Conservation (phyloP, 2,113 vertebrate genomes). For the Leptobrachium ailaonicum region DNA sequence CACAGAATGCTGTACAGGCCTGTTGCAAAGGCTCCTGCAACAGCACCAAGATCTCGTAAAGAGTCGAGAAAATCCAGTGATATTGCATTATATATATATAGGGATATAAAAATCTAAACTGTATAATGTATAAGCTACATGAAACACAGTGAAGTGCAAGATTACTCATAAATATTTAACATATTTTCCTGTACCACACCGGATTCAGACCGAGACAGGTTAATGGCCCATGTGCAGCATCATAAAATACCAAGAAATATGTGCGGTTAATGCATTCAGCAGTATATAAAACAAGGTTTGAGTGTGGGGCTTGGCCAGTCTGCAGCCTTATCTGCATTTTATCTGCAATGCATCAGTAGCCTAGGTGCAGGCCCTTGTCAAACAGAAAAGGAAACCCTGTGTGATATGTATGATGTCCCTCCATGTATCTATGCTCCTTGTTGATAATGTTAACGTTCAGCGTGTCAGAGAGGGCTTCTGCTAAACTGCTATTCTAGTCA, state of each 20-base stretch:
- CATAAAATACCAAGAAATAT: not conserved
- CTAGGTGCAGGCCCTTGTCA: slow-evolving; percentile 28
- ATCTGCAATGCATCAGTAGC: slow-evolving; percentile 48
- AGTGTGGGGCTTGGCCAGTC: slow-evolving; percentile 13
- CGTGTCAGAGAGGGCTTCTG: too few species aligned
- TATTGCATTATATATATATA: not conserved
- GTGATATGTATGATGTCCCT: not conserved
- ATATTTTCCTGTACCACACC: too few species aligned
- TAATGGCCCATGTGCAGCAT: not conserved
- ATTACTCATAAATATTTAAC: too few species aligned
- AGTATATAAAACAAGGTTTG: slow-evolving; percentile 29
- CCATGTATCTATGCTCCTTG: not conserved
- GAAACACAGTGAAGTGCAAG: too few species aligned
- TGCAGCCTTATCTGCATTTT: slow-evolving; percentile 47
- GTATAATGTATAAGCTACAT: too few species aligned
- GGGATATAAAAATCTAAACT: too few species aligned
- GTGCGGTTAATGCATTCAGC: not conserved
- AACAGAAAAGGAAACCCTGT: slow-evolving; percentile 10
- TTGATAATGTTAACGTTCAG: not conserved
- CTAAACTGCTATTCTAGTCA: too few species aligned
- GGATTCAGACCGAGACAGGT: not conserved
- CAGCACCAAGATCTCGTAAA: not conserved
- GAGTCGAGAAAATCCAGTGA: not conserved
- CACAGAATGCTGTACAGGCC: too few species aligned
- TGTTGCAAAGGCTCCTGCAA: not conserved